Evolutionary conservation across 2,888 invertebrate species (phyloP).

Genomic region (Adelognathus sp.): DNA sequence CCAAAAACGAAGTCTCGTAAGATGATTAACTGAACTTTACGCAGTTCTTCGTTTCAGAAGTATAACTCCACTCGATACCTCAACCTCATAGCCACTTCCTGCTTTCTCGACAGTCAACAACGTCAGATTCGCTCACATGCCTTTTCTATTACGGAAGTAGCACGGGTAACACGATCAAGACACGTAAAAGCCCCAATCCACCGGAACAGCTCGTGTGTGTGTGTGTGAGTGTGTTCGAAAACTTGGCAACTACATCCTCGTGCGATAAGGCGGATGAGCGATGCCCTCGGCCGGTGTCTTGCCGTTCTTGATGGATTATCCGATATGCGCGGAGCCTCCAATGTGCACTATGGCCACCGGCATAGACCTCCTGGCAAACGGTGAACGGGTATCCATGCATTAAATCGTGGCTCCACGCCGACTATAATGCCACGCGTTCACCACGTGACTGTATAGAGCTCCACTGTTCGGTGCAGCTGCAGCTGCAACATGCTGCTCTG

Average conservation of each 20-base stretch:
- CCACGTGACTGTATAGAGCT: background rate
- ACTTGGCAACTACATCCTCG: slow-evolving; percentile 69
- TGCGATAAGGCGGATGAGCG: slow-evolving; percentile 76
- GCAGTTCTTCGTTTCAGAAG: background rate
- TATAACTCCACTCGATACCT: background rate
- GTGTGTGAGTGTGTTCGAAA: no score
- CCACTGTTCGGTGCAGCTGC: slow-evolving; percentile 12
- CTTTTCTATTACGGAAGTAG: background rate
- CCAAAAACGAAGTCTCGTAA: no score
- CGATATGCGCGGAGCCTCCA: slow-evolving; percentile 71
- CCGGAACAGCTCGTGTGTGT: slow-evolving; percentile 58
- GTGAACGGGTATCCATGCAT: slow-evolving; percentile 75
- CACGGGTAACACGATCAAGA: background rate
- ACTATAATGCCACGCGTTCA: slow-evolving; percentile 7
- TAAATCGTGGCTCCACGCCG: slow-evolving; percentile 64
- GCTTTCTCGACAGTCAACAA: background rate
- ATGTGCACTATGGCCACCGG: slow-evolving; percentile 74
- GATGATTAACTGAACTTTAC: no score
- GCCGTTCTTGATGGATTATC: slow-evolving; percentile 74
- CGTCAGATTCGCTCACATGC: background rate
- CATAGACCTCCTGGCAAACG: slow-evolving; percentile 56
- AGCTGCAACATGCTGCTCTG: slow-evolving; percentile 26
- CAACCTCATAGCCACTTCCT: background rate
- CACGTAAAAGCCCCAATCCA: slow-evolving; percentile 54
- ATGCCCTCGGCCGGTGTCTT: slow-evolving; percentile 70